Evolutionary conservation across 92 coral and sea anemone genomes (phyloP).

Genomic region (Micromussa lordhowensis): DNA sequence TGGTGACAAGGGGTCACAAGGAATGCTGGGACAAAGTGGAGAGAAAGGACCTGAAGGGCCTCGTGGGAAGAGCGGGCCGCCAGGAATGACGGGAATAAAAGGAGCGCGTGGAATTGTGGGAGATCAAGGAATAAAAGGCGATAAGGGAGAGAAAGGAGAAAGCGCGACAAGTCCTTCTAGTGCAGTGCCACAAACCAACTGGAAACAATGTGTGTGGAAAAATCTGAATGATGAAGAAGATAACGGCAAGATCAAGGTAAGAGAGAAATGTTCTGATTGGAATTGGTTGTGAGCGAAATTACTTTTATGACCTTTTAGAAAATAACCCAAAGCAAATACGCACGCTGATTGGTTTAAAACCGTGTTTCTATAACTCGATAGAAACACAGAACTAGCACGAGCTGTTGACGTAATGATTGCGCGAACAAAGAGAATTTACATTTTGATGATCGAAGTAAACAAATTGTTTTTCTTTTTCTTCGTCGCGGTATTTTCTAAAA

Average conservation of each 20-base stretch:
- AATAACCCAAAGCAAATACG: too few species aligned
- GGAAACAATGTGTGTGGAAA: slow-evolving; percentile 18
- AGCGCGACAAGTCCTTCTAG: slow-evolving; percentile 81
- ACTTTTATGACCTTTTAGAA: too few species aligned
- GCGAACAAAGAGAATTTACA: too few species aligned
- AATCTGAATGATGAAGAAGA: neutral
- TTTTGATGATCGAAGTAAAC: too few species aligned
- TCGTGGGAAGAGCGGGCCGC: neutral
- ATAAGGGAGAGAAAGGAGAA: slow-evolving; percentile 78
- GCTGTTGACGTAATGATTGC: too few species aligned
- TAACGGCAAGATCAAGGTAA: neutral
- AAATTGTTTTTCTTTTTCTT: too few species aligned
- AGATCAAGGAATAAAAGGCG: slow-evolving; percentile 25
- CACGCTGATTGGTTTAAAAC: too few species aligned
- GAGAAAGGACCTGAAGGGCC: neutral
- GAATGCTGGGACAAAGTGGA: neutral
- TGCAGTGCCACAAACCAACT: slow-evolving; percentile 63
- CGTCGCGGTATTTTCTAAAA: too few species aligned
- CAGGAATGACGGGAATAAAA: slow-evolving; percentile 8
- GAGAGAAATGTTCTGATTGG: neutral
- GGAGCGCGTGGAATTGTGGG: neutral
- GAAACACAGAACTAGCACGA: too few species aligned
- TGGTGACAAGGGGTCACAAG: neutral
- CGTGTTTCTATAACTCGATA: too few species aligned
- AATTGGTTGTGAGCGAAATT: too few species aligned